A percentile compares a stretch with the other conserved stretches of the same genome.
These are phyloP conservation scores for Stenoptilia bipunctidactyla DNA, from an alignment of 2,888 invertebrate species.

Conservation along the genomic window DNA sequence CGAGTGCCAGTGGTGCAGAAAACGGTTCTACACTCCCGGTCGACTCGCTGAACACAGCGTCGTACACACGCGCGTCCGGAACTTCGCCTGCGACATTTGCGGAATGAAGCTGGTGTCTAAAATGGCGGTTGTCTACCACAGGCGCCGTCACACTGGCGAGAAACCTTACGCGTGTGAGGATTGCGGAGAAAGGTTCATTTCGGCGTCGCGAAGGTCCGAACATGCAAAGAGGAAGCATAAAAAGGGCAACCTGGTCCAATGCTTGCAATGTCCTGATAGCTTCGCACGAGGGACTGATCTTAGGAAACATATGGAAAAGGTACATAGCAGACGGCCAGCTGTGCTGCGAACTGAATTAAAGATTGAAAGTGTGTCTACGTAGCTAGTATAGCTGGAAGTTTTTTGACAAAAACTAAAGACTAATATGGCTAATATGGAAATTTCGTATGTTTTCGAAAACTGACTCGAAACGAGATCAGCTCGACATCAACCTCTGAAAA, in stretches of 20 bases:
- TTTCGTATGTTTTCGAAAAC: too few relatives aligned
- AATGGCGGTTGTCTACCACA: slow-evolving; percentile 58
- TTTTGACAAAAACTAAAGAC: too few relatives aligned
- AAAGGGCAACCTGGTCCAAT: slow-evolving; percentile 36
- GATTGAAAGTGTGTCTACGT: too few relatives aligned
- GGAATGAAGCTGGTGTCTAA: slow-evolving; percentile 52
- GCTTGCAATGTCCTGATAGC: slow-evolving; percentile 30
- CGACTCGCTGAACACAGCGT: slow-evolving; percentile 62
- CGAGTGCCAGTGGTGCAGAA: slow-evolving; percentile 63
- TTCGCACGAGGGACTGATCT: slow-evolving; percentile 44
- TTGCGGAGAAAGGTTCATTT: slow-evolving; percentile 52
- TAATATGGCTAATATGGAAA: too few relatives aligned
- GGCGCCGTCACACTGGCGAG: slow-evolving; percentile 57
- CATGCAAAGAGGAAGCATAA: slow-evolving; percentile 52
- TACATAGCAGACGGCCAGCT: slow-evolving; percentile 21
- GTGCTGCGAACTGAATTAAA: too few relatives aligned
- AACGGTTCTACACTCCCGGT: slow-evolving; percentile 61
- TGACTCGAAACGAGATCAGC: too few relatives aligned
- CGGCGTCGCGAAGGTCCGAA: slow-evolving; percentile 48
- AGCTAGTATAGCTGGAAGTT: too few relatives aligned
- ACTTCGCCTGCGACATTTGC: slow-evolving; percentile 66
- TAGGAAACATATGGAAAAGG: slow-evolving; percentile 37
- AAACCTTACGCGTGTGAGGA: slow-evolving; percentile 52
- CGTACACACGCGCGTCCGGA: slow-evolving; percentile 63
- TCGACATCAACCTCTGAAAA: too few relatives aligned